Conservation (phyloP, 2,888 invertebrate genomes). For the Ligdia adustata region DNA sequence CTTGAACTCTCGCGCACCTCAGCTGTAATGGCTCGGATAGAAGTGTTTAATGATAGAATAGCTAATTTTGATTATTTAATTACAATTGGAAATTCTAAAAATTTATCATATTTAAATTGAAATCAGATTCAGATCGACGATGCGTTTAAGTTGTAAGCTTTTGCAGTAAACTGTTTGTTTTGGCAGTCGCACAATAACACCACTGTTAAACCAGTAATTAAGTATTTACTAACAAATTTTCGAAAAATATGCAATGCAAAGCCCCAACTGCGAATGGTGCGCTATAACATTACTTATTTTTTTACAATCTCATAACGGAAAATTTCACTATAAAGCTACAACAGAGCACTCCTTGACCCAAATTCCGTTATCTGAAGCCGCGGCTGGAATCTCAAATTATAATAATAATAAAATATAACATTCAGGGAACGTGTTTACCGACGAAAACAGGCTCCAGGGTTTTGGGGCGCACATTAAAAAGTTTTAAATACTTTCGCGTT, state of each 20-base stretch:
- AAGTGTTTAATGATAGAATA: slow-evolving; percentile 72
- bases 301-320: slow-evolving; percentile 20
- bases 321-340: slow-evolving; percentile 29
- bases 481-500: slow-evolving; percentile 58
- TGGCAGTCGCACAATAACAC: too few relatives aligned
- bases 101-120: too few relatives aligned
- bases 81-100: too few relatives aligned
- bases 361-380: slow-evolving; percentile 23
- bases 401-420: slow-evolving; percentile 44
- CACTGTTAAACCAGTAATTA: too few relatives aligned
- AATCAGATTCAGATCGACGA: too few relatives aligned
- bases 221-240: too few relatives aligned
- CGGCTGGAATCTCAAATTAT: slow-evolving; percentile 28
- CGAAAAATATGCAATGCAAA: too few relatives aligned
- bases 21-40: slow-evolving; percentile 49
- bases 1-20: slow-evolving; percentile 4
- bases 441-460: slow-evolving; percentile 50
- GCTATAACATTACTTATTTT: neutral
- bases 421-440: slow-evolving; percentile 42
- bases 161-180: too few relatives aligned
- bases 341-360: slow-evolving; percentile 32
- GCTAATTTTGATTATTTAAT: too few relatives aligned
- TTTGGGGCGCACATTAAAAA: slow-evolving; percentile 57
- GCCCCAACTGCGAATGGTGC: too few relatives aligned
- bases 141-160: too few relatives aligned